Conservation (phyloP, 1,140 invertebrate genomes). For the Parasteatoda tepidariorum region DNA sequence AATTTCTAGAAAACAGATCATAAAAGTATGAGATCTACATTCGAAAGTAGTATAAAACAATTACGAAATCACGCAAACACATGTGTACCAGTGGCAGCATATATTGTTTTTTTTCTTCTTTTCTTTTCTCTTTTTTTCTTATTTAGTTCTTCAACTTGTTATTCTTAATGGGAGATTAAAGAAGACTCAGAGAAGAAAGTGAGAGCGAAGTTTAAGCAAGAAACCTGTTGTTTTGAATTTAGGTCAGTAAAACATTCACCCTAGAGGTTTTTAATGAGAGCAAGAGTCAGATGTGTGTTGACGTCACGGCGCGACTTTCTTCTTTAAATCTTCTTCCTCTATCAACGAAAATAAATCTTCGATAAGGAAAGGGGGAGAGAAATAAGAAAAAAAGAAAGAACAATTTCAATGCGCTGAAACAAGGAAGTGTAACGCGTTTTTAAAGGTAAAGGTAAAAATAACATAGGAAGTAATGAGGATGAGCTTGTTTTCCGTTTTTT, state of each 20-base stretch:
- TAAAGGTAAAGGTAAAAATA: constrained; percentile 5
- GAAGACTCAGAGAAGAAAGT: constrained; percentile 29
- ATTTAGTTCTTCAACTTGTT: background rate
- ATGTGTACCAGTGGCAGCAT: constrained; percentile 11
- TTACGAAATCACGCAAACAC: background rate
- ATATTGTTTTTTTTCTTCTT: constrained; percentile 12
- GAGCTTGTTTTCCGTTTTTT: background rate
- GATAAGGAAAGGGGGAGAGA: constrained; percentile 11
- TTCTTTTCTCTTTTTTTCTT: background rate
- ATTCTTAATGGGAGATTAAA: constrained; percentile 9
- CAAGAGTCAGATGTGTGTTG: constrained; percentile 15
- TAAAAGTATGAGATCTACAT: background rate
- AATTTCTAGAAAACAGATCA: too few relatives aligned
- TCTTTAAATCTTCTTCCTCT: background rate
- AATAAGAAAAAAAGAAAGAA: constrained; percentile 1
- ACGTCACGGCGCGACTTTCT: constrained; percentile 30
- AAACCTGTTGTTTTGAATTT: constrained; percentile 35
- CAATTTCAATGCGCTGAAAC: background rate
- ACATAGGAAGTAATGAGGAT: background rate
- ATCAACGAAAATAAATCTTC: constrained; percentile 16
- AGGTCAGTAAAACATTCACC: constrained; percentile 42
- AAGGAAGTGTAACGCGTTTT: constrained; percentile 23
- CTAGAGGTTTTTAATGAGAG: constrained; percentile 19
- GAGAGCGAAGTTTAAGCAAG: constrained; percentile 7
- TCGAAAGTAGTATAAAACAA: background rate